Evolutionary conservation across 2,888 invertebrate species (phyloP), one percentile per base, ranked within the genome.

Genomic region (Dastarcus helophoroides): DNA sequence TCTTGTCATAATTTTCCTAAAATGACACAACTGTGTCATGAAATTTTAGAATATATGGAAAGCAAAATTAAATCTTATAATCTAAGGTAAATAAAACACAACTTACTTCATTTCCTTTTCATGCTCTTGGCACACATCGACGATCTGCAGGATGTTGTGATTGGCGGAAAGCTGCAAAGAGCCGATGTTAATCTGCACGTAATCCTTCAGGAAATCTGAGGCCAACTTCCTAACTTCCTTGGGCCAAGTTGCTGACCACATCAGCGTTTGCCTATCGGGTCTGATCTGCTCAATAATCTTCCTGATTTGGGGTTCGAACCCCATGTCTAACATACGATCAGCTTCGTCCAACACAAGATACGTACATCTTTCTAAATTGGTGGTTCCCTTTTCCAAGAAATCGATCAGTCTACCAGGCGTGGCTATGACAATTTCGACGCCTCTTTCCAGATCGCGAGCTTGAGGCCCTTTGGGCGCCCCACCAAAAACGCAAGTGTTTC

Each of bases 231-330:
- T 72, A 4, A 94, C 91, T 67, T 94, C 93, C 52, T 88, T 89
- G 0, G 93, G 93, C 94, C 94, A 95, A 11, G 94, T 95, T 1
- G 94, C 94, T 43, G 89, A 89, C 86, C 91, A 94, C 94, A 95
- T 94, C 21, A 93, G 68, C 9, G 88, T 89, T 62, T 95, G 94
- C 49, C 94, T 68, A 54, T 91, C 90, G 14, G 90, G 90, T 42
- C 89, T 69, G 47, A 91, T 86, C 61, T 90, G 89, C 51, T 85
- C 83, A 46, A 90, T 73, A 46, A 91, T 88, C 62, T 88, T 88
- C 33, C 89, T 71, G 42, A 91, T 90, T 60, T 91, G 90, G 3
- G 91, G 91, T 58, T 91, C 91, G 60, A 93, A 93, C 37, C 91
- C 93, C 91, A 93, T 93, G 62, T 93, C 91, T 48, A 93, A 67